These are phyloP conservation scores for Hippasteria phrygiana DNA, from an alignment of 53 echinoderm and acorn worm species.

Conservation along the genomic window DNA sequence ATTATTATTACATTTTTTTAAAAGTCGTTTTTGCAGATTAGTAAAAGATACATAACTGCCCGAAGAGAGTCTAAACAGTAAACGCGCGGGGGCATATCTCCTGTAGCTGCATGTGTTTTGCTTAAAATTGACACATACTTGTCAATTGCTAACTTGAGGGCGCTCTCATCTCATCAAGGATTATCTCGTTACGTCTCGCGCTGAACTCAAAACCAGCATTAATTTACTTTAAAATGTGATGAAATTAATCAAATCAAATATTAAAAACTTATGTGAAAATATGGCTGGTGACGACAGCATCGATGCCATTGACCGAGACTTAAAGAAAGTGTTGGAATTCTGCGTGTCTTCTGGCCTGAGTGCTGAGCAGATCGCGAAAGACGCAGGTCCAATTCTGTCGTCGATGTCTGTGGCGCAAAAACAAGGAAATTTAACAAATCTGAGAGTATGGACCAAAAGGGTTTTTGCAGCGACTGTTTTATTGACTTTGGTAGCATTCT, in stretches of 20 bases:
- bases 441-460: neutral
- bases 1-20: no score
- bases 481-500: slow-evolving; percentile 60
- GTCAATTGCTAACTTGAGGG: neutral
- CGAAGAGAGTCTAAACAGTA: no score
- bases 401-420: slow-evolving; percentile 8
- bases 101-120: neutral
- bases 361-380: slow-evolving; percentile 32
- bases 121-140: neutral
- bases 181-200: neutral
- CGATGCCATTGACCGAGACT: slow-evolving; percentile 45
- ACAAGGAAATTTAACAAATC: neutral
- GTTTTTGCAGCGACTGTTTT: slow-evolving; percentile 38
- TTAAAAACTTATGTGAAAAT: neutral
- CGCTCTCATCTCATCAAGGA: neutral
- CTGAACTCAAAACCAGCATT: neutral
- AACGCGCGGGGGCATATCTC: no score
- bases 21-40: no score
- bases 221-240: neutral
- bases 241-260: neutral
- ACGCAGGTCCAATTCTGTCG: slow-evolving; percentile 55
- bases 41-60: no score
- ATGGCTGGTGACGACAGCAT: slow-evolving; percentile 31
- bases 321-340: slow-evolving; percentile 56
- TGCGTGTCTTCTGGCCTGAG: slow-evolving; percentile 59